Percentiles rank a stretch among this genome's conserved stretches.
Conservation (phyloP, 2,113 vertebrate genomes). For the Stegastes partitus region DNA sequence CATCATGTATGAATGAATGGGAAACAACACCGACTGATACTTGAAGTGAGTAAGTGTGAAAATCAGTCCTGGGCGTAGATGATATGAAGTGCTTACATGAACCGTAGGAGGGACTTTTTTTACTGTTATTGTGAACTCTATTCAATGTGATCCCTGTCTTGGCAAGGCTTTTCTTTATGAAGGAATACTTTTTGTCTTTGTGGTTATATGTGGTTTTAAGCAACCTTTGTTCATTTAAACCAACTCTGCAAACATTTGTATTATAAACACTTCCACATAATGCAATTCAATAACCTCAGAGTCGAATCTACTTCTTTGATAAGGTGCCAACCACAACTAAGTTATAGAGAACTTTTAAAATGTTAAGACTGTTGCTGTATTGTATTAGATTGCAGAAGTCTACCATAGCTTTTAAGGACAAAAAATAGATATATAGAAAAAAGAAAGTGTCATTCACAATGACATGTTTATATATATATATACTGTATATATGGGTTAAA, state of each 20-base stretch:
- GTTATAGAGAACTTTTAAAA: too few relatives aligned
- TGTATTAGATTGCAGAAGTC: background rate
- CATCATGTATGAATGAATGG: background rate
- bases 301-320: background rate
- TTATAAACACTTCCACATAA: background rate
- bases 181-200: background rate
- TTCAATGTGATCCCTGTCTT: background rate
- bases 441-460: too few relatives aligned
- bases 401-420: background rate
- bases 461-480: too few relatives aligned
- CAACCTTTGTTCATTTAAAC: background rate
- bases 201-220: background rate
- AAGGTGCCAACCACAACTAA: too few relatives aligned
- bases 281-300: background rate
- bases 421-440: background rate
- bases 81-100: background rate
- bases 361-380: too few relatives aligned
- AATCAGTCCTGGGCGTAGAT: background rate
- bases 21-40: slow-evolving; percentile 6
- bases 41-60: slow-evolving; percentile 24
- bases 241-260: background rate
- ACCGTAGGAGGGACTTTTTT: slow-evolving; percentile 4
- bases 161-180: background rate
- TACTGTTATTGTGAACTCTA: background rate
- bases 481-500: too few relatives aligned